These are phyloP conservation scores for Ophioninae sp. DNA, from an alignment of 2,888 invertebrate genomes.

Conservation along the genomic window DNA sequence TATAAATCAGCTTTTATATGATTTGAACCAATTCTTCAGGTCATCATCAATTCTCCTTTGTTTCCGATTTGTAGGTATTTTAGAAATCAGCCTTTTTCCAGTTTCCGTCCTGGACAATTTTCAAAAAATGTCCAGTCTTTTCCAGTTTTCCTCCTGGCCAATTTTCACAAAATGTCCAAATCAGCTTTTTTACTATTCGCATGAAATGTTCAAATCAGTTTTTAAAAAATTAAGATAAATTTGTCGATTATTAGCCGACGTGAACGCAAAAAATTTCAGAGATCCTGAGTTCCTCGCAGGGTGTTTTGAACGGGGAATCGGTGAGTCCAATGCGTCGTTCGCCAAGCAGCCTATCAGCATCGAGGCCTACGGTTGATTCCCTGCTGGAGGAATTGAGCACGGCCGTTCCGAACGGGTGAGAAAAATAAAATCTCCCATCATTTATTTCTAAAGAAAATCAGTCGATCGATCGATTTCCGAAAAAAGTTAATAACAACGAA, in stretches of 20 bases:
- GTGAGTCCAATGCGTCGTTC: slow-evolving; percentile 78
- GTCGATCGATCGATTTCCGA: background rate
- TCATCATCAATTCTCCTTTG: too few relatives aligned
- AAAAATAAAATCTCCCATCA: background rate
- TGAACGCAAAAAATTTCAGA: slow-evolving; percentile 66
- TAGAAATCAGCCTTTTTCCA: too few relatives aligned
- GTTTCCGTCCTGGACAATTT: too few relatives aligned
- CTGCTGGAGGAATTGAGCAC: slow-evolving; percentile 93
- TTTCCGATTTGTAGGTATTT: too few relatives aligned
- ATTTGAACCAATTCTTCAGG: too few relatives aligned
- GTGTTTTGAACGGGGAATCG: slow-evolving; percentile 71
- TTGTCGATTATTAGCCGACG: background rate
- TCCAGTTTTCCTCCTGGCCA: too few relatives aligned
- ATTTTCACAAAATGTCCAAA: too few relatives aligned
- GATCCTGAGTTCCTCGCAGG: slow-evolving; percentile 69
- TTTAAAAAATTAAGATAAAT: background rate
- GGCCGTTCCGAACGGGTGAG: slow-evolving; percentile 89
- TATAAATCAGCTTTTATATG: too few relatives aligned
- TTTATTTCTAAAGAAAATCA: background rate
- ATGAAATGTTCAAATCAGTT: too few relatives aligned
- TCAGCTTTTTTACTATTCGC: too few relatives aligned
- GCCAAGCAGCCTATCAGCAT: slow-evolving; percentile 76
- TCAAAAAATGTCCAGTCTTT: too few relatives aligned
- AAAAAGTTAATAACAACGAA: background rate
- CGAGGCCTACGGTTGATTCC: slow-evolving; percentile 92